A percentile compares a stretch with the other conserved stretches of the same genome.
phyloP scores from a whole-genome alignment of 2,797 vertebrate species.

The Enteromius afrohamiltoni region DNA sequence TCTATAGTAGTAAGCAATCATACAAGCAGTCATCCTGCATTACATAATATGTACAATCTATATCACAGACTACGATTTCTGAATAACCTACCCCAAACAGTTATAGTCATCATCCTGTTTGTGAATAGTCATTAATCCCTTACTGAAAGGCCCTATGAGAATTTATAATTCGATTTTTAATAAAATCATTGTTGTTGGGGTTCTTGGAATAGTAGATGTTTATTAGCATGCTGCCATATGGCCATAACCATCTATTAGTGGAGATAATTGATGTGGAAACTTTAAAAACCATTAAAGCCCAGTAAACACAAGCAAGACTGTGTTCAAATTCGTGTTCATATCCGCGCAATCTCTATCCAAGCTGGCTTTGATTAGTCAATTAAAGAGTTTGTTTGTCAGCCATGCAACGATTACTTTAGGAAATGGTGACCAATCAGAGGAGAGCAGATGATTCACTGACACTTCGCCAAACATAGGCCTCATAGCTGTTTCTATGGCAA shows the following conservation, averaged over 20 bases:
- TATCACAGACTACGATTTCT: not conserved
- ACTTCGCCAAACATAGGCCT: conserved; percentile 34
- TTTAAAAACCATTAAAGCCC: conserved; percentile 22
- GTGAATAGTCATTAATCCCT: not conserved
- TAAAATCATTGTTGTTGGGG: not conserved
- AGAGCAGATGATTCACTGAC: conserved; percentile 48
- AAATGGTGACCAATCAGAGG: conserved; percentile 41
- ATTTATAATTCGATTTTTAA: not conserved
- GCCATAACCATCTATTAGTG: conserved; percentile 1
- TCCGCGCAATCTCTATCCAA: conserved; percentile 2
- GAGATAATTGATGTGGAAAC: conserved; percentile 28
- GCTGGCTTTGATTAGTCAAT: conserved; percentile 38
- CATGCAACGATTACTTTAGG: conserved; percentile 16
- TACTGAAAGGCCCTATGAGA: not conserved
- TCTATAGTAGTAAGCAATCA: not conserved
- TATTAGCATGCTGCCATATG: not conserved
- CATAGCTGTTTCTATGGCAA: conserved; percentile 54
- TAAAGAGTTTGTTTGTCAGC: conserved; percentile 32
- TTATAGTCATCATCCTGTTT: not conserved
- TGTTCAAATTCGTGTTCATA: conserved; percentile 17
- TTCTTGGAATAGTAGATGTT: not conserved
- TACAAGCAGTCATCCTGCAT: not conserved
- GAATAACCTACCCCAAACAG: not conserved
- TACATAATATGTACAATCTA: not conserved
- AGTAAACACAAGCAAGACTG: conserved; percentile 13